Conservation (phyloP, 2,113 vertebrate genomes). For the Lathamus discolor region DNA sequence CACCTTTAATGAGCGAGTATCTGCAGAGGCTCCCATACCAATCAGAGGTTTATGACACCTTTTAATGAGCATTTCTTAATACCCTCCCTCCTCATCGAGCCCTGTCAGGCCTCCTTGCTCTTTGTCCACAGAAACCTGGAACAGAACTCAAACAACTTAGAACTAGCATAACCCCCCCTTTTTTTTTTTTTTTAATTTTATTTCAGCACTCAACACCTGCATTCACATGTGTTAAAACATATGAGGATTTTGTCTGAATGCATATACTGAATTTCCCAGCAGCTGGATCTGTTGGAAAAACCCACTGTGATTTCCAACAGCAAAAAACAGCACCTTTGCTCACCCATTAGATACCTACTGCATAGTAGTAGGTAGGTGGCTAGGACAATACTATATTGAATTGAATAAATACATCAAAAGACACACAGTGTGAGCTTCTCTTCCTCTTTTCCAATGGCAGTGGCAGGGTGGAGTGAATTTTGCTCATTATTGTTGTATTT, state of each 20-base stretch:
- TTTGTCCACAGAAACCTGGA: rapidly evolving
- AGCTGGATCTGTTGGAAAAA: neutral
- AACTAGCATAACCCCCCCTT: neutral
- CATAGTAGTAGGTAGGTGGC: neutral
- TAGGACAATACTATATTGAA: neutral
- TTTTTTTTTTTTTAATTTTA: neutral
- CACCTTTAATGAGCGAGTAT: rapidly evolving
- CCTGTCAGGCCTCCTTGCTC: neutral
- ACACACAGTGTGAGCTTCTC: neutral
- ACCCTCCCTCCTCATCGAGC: neutral
- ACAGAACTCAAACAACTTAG: neutral
- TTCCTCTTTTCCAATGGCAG: neutral
- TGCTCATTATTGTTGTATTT: neutral
- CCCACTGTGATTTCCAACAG: neutral
- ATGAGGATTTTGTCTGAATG: neutral
- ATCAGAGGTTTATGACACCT: rapidly evolving
- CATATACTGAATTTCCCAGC: neutral
- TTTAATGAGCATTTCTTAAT: neutral
- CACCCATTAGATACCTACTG: neutral
- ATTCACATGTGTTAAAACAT: neutral
- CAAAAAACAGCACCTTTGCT: neutral
- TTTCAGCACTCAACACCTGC: neutral
- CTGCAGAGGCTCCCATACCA: neutral
- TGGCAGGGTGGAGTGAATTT: neutral
- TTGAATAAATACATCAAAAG: neutral